Conservation (phyloP, 2,888 invertebrate species). For the Hirudinaria manillensis region DNA sequence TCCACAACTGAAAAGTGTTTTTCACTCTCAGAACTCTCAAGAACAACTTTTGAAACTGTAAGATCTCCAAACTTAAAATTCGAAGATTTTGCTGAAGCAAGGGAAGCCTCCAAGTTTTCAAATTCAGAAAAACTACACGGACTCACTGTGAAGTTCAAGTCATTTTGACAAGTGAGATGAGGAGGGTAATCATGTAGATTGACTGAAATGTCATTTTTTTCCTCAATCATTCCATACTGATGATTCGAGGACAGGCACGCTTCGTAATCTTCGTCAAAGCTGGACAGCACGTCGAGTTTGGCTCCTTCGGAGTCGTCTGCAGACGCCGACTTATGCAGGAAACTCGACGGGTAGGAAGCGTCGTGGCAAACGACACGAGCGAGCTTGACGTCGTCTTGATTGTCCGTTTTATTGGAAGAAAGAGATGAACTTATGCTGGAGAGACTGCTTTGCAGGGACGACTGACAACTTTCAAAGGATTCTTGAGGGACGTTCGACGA, state of each 20-base stretch:
- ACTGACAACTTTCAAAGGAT: conserved; percentile 14
- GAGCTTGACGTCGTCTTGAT: background rate
- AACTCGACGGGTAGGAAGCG: background rate
- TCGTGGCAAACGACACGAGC: background rate
- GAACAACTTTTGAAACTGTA: background rate
- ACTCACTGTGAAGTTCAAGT: no score
- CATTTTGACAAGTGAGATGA: no score
- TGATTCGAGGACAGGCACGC: background rate
- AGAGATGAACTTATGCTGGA: conserved; percentile 10
- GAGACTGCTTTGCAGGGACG: conserved; percentile 10
- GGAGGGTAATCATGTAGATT: no score
- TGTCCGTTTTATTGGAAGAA: background rate
- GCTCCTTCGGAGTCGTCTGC: background rate
- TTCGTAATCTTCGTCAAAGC: background rate
- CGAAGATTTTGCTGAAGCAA: no score
- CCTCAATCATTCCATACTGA: background rate
- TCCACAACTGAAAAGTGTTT: no score
- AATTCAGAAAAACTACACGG: no score
- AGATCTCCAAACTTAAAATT: conserved; percentile 5
- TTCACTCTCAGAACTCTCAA: no score
- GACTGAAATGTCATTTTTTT: no score
- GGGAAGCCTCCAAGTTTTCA: no score
- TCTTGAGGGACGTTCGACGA: background rate
- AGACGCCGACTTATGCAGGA: background rate
- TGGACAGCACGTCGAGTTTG: conserved; percentile 3